Evolutionary conservation across 1,140 invertebrate genomes (phyloP), one percentile per base, ranked within the genome.

Genomic region (Carposina sasakii): DNA sequence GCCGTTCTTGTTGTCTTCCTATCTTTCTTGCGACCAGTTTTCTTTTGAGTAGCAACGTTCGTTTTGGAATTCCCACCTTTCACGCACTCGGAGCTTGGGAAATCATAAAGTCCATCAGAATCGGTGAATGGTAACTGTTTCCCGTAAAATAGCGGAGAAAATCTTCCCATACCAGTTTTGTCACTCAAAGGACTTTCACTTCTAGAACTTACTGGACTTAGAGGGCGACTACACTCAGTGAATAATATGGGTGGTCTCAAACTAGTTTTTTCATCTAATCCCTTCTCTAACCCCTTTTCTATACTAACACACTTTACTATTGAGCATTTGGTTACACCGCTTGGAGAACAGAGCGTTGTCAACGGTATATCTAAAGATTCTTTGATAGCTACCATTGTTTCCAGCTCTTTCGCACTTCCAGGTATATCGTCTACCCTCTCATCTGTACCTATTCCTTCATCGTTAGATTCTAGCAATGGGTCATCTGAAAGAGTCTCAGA

Each of bases 101-200:
- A 92, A 71, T 93, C 91, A 70, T 93, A 93, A 3, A 93, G 69
- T 1, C 91, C 91, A 70, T 93, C 92, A 0, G 91, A 92, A 71
- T 93, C 91, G 2, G 91, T 92, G 55, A 91, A 90, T 3, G 90
- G 90, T 16, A 91, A 61, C 42, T 89, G 84, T 30, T 87, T 83
- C n/a, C 90, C 88, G 66, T 91, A 92, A 60, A 91, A 91, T 61
- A 90, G 88, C 2, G 90, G 89, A 0, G 90, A 91, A 65, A 92
- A 92, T 42, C 89, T 71, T 1, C 87, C 88, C 17, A 90, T 56
- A 30, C 89, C 88, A 5, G 88, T 89, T 59, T 88, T 87, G 66
- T 93, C 92, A 71, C 91, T 93, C 17, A 93, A 76, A 3, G 91
- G 91, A 70, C 91, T 92, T 72, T 93, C 92, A 67, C 91, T 92